Conservation (phyloP, 2,888 invertebrate genomes). For the Crepidodera aurea region DNA sequence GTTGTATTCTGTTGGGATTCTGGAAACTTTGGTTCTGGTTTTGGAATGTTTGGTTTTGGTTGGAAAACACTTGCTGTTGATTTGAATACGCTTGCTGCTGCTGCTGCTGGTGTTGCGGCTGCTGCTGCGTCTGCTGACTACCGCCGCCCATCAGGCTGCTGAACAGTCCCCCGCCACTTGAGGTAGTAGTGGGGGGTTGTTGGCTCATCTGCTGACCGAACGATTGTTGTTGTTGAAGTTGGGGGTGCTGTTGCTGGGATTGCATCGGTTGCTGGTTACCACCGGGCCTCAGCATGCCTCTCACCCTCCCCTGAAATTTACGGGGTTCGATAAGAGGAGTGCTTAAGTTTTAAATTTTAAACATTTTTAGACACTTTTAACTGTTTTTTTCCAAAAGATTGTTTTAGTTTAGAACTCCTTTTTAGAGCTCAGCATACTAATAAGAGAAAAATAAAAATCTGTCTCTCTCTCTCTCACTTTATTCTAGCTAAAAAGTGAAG, state of each 20-base stretch:
- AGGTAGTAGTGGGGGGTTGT: slow-evolving; percentile 47
- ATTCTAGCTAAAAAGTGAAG: too few relatives aligned
- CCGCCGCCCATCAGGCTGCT: slow-evolving; percentile 45
- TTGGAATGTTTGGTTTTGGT: slow-evolving; percentile 52
- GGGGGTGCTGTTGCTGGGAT: slow-evolving; percentile 48
- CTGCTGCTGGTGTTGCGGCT: slow-evolving; percentile 36
- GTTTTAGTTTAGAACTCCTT: too few relatives aligned
- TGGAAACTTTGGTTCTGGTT: slow-evolving; percentile 48
- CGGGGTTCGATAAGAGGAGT: too few relatives aligned
- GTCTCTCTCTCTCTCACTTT: too few relatives aligned
- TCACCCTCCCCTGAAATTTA: slow-evolving; percentile 67
- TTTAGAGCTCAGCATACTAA: too few relatives aligned
- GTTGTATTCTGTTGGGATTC: slow-evolving; percentile 51
- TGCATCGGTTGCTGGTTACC: slow-evolving; percentile 59
- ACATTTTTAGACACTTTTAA: too few relatives aligned
- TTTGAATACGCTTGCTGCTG: slow-evolving; percentile 44
- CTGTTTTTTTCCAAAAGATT: too few relatives aligned
- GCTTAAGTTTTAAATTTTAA: neutral
- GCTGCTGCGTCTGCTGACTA: slow-evolving; percentile 26
- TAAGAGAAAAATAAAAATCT: too few relatives aligned
- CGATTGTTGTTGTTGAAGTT: slow-evolving; percentile 50
- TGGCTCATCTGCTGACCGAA: slow-evolving; percentile 37
- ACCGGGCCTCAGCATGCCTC: slow-evolving; percentile 68
- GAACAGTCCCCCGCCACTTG: slow-evolving; percentile 41
- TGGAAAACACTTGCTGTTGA: slow-evolving; percentile 53